Evolutionary conservation across 92 coral and sea anemone species (phyloP), one percentile per base, ranked within the genome.

Genomic region (Pocillopora grandis): DNA sequence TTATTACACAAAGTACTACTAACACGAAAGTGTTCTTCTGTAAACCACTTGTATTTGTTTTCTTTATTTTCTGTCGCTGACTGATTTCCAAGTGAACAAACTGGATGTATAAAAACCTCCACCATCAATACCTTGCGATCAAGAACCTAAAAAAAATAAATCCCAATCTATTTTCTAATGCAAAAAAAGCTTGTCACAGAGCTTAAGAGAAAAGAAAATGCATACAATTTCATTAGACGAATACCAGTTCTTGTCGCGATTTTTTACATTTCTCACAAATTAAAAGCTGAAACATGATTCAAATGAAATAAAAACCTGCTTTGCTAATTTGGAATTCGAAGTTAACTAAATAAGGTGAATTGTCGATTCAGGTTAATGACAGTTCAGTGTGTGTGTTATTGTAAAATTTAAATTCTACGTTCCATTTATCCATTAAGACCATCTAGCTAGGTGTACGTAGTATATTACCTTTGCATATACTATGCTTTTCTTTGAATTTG

Each of bases 11-110:
- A 19, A 11, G 1, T 19, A 5, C 13, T 37, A 80, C 86, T 92
- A 64, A 92, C 96, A 81, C 75, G 65, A 58, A 90, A 87, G 86
- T 89, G 86, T 13, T 73, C 80, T 10, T 80, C 89, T 42, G 86
- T 89, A 65, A 91, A 91, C 97, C 97, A 93, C 35, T 58, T 83
- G 76, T 62, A 93, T 70, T 68, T 79, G 66, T 78, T 84, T 49
- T 78, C 61, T 75, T 61, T 91, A 12, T 76, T 77, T 12, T 68
- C 67, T 33, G 52, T 61, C 16, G 67, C 35, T 12, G 58, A 1
- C 64, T 77, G n/a, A 13, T 57, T 58, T 67, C 9, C 20, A 15
- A 16, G 52, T 72, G 58, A 42, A 52, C 35, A 37, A 52, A 19
- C 63, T 65, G 93, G 88, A 20, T 79, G 65, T 20, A 92, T 89